Conservation (phyloP, 2,888 invertebrate genomes). For the Malthinus seriepunctatus region DNA sequence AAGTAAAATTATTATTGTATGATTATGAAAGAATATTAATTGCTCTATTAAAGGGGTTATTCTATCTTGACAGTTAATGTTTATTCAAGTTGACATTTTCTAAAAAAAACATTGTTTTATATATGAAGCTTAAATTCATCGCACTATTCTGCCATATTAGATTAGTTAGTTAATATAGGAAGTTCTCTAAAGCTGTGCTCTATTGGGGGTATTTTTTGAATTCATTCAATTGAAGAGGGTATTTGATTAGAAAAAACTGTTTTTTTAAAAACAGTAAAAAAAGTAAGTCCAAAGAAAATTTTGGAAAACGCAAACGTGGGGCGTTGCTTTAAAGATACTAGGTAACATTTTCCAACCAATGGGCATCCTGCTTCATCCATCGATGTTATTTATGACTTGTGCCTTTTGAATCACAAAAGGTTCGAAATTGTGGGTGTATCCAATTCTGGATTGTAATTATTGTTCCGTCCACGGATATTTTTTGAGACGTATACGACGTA, state of each 20-base stretch:
- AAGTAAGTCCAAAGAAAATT: too few relatives aligned
- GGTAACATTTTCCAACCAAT: too few relatives aligned
- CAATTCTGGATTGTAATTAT: too few relatives aligned
- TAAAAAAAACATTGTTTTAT: conserved; percentile 67
- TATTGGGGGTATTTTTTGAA: conserved; percentile 60
- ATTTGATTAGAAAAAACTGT: conserved; percentile 57
- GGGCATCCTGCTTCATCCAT: too few relatives aligned
- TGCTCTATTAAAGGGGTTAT: conserved; percentile 68
- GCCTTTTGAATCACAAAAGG: too few relatives aligned
- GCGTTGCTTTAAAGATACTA: too few relatives aligned
- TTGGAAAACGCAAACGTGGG: too few relatives aligned
- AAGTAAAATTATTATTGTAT: conserved; percentile 63
- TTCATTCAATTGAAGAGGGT: conserved; percentile 65
- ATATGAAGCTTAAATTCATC: conserved; percentile 70
- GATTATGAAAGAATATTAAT: conserved; percentile 67
- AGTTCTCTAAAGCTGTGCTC: conserved; percentile 65
- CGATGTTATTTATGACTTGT: too few relatives aligned
- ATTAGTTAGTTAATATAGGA: conserved; percentile 60
- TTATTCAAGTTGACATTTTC: conserved; percentile 63
- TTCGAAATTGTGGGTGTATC: too few relatives aligned
- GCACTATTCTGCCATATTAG: conserved; percentile 66
- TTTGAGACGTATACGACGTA: too few relatives aligned
- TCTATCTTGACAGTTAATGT: conserved; percentile 63
- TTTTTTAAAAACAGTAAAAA: too few relatives aligned
- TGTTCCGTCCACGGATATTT: too few relatives aligned